Percentiles rank a stretch among this genome's conserved stretches.
Conservation (phyloP, 2,888 invertebrate species). For the Acleris cristana region DNA sequence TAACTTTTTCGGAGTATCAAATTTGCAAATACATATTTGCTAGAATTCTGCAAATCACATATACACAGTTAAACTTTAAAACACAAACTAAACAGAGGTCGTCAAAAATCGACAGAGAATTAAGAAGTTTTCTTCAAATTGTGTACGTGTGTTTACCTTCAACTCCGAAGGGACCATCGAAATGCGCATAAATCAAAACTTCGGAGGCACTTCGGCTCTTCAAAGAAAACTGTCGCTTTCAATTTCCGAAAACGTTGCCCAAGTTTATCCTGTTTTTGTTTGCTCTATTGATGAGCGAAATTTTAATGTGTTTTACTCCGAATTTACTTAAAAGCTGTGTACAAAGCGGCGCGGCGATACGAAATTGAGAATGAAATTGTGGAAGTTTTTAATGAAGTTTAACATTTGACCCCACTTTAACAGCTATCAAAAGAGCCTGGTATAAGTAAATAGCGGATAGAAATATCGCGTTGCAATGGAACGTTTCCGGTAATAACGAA, state of each 20-base stretch:
- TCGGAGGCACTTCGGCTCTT: conserved; percentile 52
- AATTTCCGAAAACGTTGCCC: conserved; percentile 53
- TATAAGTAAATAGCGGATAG: too few species aligned
- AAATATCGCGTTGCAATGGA: too few species aligned
- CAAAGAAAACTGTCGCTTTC: conserved; percentile 51
- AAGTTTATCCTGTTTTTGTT: conserved; percentile 54
- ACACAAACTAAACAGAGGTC: conserved; percentile 14
- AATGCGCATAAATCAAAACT: conserved; percentile 74
- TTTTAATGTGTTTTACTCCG: conserved; percentile 37
- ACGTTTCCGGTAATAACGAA: too few species aligned
- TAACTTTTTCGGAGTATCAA: too few species aligned
- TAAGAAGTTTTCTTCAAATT: conserved; percentile 53
- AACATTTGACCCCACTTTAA: background rate
- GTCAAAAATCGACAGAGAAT: conserved; percentile 47
- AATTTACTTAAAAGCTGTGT: conserved; percentile 17
- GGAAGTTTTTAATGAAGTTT: conserved; percentile 28
- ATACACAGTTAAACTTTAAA: too few species aligned
- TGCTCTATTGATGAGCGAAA: conserved; percentile 47
- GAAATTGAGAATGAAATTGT: conserved; percentile 22
- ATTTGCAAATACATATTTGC: too few species aligned
- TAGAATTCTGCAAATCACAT: too few species aligned
- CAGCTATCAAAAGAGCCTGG: too few species aligned
- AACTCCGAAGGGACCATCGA: conserved; percentile 56
- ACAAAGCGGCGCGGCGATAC: conserved; percentile 23
- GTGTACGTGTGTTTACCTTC: conserved; percentile 52